Percentiles rank a stretch among this genome's conserved stretches.
Conservation (phyloP, 2,797 vertebrate genomes). For the Scolopax rusticola region DNA sequence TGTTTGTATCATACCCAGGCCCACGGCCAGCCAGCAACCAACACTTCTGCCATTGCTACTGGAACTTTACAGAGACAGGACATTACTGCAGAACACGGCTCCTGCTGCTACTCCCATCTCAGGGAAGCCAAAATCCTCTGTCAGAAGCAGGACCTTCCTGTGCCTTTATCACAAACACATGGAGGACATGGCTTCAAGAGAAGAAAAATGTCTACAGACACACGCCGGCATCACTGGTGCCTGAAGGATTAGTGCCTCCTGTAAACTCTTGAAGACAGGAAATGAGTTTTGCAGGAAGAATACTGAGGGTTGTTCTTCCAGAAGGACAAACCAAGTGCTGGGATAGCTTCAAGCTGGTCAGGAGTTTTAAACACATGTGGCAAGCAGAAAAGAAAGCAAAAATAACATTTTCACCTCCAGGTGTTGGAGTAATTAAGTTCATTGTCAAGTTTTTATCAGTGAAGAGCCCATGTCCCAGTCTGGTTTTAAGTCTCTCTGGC, state of each 20-base stretch:
- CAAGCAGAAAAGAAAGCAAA: neutral
- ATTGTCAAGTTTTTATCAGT: neutral
- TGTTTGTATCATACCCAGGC: neutral
- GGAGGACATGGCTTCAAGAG: neutral
- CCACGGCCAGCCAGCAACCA: neutral
- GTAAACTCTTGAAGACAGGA: neutral
- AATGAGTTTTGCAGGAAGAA: neutral
- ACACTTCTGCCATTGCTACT: neutral
- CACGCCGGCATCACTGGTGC: rapidly evolving
- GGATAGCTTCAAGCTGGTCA: neutral
- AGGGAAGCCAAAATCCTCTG: neutral
- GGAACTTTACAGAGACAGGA: neutral
- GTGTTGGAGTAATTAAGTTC: neutral
- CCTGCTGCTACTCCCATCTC: neutral
- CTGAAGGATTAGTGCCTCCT: neutral
- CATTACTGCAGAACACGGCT: neutral
- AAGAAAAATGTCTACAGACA: neutral
- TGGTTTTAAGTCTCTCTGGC: neutral
- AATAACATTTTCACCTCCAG: neutral
- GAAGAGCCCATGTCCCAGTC: neutral
- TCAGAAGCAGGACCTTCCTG: neutral
- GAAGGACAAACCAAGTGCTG: neutral
- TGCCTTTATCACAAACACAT: neutral
- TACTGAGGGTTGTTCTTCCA: neutral
- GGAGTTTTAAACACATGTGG: neutral